Conservation (phyloP, 2,888 invertebrate species). For the Rotaria macrura region DNA sequence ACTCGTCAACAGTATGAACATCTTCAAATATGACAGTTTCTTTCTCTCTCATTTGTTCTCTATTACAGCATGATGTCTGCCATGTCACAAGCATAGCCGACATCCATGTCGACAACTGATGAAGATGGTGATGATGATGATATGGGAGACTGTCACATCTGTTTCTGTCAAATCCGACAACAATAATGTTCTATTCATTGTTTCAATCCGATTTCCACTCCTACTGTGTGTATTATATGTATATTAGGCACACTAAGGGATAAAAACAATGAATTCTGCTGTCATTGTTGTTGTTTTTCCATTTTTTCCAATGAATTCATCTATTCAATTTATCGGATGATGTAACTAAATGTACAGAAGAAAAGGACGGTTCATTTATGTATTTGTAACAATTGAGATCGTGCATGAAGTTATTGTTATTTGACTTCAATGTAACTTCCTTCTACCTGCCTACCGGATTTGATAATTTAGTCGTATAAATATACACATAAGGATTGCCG, state of each 20-base stretch:
- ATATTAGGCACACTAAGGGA: not conserved
- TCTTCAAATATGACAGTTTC: constrained; percentile 6
- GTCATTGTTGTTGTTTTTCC: not conserved
- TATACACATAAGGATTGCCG: not conserved
- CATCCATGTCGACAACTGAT: not conserved
- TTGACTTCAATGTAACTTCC: not conserved
- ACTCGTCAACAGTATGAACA: not conserved
- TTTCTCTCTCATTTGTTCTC: not conserved
- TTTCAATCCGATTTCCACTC: not conserved
- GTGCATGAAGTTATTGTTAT: not conserved
- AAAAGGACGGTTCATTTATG: not conserved
- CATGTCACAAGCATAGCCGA: not conserved
- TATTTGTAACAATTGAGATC: not conserved
- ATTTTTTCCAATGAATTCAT: not conserved
- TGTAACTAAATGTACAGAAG: not conserved
- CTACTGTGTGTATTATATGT: constrained; percentile 2
- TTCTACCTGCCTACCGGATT: not conserved
- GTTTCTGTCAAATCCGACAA: not conserved
- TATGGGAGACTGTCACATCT: not conserved
- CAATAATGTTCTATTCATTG: not conserved
- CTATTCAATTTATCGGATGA: not conserved
- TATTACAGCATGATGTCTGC: not conserved
- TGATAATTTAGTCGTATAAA: not conserved
- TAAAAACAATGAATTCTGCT: not conserved
- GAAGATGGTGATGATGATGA: not conserved